A percentile compares a stretch with the other conserved stretches of the same genome.
phyloP scores from a whole-genome alignment of 2,113 vertebrate genomes.

The Burhinus bistriatus region DNA sequence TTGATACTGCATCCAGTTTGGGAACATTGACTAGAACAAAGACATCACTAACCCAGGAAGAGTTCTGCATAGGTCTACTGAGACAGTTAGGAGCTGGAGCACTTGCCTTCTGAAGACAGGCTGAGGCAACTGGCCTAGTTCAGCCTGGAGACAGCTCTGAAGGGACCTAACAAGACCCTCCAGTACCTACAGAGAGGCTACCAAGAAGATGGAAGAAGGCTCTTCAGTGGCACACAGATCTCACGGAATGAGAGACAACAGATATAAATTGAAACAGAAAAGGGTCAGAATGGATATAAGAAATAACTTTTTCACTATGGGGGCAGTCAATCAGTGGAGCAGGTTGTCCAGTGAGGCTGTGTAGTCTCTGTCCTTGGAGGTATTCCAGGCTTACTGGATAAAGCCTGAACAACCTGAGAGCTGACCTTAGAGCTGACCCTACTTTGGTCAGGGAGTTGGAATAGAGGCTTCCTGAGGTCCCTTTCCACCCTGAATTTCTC shows the following conservation, averaged over 20 bases:
- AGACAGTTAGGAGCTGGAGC: background rate
- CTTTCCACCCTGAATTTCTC: background rate
- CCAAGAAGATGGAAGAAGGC: background rate
- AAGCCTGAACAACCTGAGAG: background rate
- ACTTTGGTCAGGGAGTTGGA: background rate
- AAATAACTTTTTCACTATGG: background rate
- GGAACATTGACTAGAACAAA: background rate
- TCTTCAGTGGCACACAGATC: background rate
- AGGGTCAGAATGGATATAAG: background rate
- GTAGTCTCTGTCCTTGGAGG: background rate
- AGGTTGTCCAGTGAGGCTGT: background rate
- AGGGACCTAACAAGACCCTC: background rate
- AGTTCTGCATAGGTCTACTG: background rate
- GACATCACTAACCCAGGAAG: background rate
- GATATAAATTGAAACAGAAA: background rate
- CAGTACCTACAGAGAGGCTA: background rate
- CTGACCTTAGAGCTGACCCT: background rate
- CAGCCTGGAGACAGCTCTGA: background rate
- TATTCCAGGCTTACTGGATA: background rate
- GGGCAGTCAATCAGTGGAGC: background rate
- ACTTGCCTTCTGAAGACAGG: background rate
- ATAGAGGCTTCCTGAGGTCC: background rate
- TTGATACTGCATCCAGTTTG: background rate
- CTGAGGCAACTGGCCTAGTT: background rate
- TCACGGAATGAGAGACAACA: background rate